A percentile compares a stretch with the other conserved stretches of the same genome.
phyloP scores from a whole-genome alignment of 2,888 invertebrate genomes.

The Micoletzkya japonica region DNA sequence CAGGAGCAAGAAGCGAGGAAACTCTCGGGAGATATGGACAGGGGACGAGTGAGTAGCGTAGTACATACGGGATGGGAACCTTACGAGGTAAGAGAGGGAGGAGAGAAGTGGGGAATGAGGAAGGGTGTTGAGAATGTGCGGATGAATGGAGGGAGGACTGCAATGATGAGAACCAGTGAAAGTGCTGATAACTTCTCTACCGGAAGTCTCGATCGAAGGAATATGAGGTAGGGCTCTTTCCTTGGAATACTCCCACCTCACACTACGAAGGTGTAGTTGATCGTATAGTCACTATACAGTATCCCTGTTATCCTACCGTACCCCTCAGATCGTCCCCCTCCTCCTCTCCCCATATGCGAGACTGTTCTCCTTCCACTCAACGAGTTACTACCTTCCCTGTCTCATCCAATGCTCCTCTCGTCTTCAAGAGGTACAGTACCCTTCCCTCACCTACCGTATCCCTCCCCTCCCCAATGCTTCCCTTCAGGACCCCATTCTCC shows the following conservation, averaged over 20 bases:
- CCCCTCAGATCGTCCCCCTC: slow-evolving; percentile 8
- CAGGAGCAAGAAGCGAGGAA: neutral
- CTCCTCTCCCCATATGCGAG: neutral
- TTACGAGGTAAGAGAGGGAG: slow-evolving; percentile 23
- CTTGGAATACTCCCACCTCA: too few relatives aligned
- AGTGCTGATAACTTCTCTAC: slow-evolving; percentile 12
- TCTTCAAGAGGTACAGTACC: slow-evolving; percentile 14
- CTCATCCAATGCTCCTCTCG: slow-evolving; percentile 22
- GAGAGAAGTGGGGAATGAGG: too few relatives aligned
- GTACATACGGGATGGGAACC: slow-evolving; percentile 26
- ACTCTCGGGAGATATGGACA: slow-evolving; percentile 1
- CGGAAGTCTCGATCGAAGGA: slow-evolving; percentile 24
- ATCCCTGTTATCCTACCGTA: neutral
- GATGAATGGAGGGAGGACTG: too few relatives aligned
- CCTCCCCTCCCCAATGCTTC: neutral
- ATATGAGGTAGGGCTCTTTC: slow-evolving; percentile 24
- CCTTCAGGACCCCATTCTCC: neutral
- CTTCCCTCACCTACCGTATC: neutral
- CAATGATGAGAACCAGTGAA: too few relatives aligned
- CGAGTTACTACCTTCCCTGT: slow-evolving; percentile 51
- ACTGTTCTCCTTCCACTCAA: slow-evolving; percentile 32
- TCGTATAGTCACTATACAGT: neutral
- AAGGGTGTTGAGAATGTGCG: too few relatives aligned
- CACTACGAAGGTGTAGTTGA: neutral
- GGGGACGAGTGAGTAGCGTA: slow-evolving; percentile 1